phyloP scores from a whole-genome alignment of 2,888 invertebrate species.

The Noctua janthe region DNA sequence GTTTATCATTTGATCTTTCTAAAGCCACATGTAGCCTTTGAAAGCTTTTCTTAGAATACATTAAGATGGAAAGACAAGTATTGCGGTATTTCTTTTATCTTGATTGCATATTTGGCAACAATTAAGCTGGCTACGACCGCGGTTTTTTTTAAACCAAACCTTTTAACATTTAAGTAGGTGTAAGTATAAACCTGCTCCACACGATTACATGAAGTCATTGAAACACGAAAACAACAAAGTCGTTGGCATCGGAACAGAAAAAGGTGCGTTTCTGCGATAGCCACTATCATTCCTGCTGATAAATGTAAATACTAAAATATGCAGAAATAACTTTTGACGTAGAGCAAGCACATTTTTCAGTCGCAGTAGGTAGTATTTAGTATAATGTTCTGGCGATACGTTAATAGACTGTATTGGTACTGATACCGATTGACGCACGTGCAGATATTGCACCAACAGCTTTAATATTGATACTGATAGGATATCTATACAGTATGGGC shows the following conservation, averaged over 20 bases:
- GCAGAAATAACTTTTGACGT: conserved; percentile 28
- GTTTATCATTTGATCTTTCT: conserved; percentile 71
- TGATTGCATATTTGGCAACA: conserved; percentile 42
- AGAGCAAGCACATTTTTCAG: conserved; percentile 11
- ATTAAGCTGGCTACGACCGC: conserved; percentile 31
- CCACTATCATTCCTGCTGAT: conserved; percentile 25
- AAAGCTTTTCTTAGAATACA: conserved; percentile 54
- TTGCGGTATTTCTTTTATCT: conserved; percentile 44
- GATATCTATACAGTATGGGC: conserved; percentile 15
- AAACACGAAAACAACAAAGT: conserved; percentile 23
- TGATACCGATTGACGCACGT: conserved; percentile 44
- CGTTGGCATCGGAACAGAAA: conserved; percentile 17
- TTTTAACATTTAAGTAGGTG: conserved; percentile 18
- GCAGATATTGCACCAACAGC: conserved; percentile 31
- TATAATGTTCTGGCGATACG: conserved; percentile 8
- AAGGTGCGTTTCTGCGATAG: conserved; percentile 12
- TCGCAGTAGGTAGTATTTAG: not conserved
- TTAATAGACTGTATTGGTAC: not conserved
- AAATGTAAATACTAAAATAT: conserved; percentile 29
- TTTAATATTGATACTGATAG: conserved; percentile 29
- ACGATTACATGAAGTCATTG: not conserved
- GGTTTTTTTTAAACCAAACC: conserved; percentile 23
- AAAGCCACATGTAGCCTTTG: conserved; percentile 46
- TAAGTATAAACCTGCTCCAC: conserved; percentile 25
- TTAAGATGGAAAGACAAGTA: conserved; percentile 48